Evolutionary conservation across 2,797 vertebrate genomes (phyloP), one percentile per base, ranked within the genome.

Genomic region (Cuniculus paca): DNA sequence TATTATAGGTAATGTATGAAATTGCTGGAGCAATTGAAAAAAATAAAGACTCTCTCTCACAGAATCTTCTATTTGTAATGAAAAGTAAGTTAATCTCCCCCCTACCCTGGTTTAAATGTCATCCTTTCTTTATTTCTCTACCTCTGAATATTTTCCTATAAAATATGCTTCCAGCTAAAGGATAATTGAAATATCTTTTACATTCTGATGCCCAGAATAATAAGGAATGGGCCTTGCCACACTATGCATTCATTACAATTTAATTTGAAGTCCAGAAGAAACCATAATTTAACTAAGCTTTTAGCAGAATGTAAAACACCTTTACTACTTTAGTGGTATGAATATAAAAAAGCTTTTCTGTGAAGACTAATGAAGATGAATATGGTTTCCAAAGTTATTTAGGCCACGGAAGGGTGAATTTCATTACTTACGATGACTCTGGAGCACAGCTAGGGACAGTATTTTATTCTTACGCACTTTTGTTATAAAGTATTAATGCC

Each of bases 41-140:
- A 98, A 99, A 99, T 98, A 99, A 99, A 98, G 99, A 99, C 98
- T 98, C 98, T 90, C 98, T 99, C 95, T 99, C 99, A 86, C 99
- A 99, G 98, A 99, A 99, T 98, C 99, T 99, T 96, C 20, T 99
- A 81, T 99, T 99, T 98, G 99, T 99, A 79, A 99, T 99, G 99
- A 99, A 99, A 99, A 99, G 99, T 99, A 99, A 99, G 99, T 98
- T 34, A 28, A 65, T 50, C 75, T 68, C 39, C 34, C 8, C 39
- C 39, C n/a, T 5, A 31, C 80, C 13, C 86, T 78, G n/a, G 80
- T 97, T 95, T 96, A 96, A 96, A 90, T 68, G 84, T 81, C 79
- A 74, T 48, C 10, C 86, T 72, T 78, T 24, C n/a, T 14, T 95
- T 45, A 36, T 65, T 95, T 81, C 72, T 94, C 80, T 77, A 54